Conservation (phyloP, 2,888 invertebrate genomes). For the Stegana nigrithorax region DNA sequence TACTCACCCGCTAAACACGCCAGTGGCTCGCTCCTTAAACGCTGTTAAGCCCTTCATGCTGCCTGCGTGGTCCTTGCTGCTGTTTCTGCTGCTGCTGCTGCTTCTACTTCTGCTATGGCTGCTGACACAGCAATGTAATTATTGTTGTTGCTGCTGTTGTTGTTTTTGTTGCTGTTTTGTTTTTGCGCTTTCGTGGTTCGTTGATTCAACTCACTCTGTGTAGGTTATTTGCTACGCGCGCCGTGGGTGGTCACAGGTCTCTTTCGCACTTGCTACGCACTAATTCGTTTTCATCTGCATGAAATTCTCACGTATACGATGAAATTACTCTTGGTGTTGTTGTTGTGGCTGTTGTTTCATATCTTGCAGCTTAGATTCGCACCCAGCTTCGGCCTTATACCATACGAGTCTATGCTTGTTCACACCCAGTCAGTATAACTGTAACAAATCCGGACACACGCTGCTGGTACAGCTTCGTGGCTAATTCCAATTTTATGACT, state of each 20-base stretch:
- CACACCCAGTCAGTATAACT: too few species aligned
- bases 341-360: background rate
- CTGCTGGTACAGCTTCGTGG: conserved; percentile 22
- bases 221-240: conserved; percentile 26
- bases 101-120: conserved; percentile 15
- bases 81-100: conserved; percentile 24
- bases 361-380: too few species aligned
- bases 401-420: conserved; percentile 39
- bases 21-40: conserved; percentile 68
- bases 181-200: conserved; percentile 29
- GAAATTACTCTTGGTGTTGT: background rate
- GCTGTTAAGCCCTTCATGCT: conserved; percentile 68
- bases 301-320: conserved; percentile 17
- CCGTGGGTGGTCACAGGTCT: conserved; percentile 28
- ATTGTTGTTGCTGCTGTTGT: conserved; percentile 38
- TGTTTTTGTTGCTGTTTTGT: conserved; percentile 23
- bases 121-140: conserved; percentile 17
- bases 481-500: conserved; percentile 55
- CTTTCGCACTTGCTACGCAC: conserved; percentile 18
- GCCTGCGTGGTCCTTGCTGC: too few species aligned
- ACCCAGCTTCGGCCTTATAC: background rate
- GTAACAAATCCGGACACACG: conserved; percentile 11
- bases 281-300: conserved; percentile 16
- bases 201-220: conserved; percentile 10
- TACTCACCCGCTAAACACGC: conserved; percentile 67